Evolutionary conservation across 2,113 vertebrate species (phyloP).

Genomic region (Xiphophorus couchianus): DNA sequence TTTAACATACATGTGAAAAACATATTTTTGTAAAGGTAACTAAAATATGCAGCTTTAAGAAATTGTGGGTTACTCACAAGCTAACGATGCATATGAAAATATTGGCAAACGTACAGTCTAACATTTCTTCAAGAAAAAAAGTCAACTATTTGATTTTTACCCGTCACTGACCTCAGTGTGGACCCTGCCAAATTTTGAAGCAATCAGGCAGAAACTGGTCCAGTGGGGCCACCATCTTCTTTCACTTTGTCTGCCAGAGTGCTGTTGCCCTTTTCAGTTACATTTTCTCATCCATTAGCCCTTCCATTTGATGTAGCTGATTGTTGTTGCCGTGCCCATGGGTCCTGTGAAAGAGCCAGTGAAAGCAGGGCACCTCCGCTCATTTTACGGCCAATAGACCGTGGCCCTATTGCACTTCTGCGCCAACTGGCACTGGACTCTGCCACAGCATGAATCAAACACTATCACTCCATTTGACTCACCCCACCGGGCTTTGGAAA

Average conservation of each 20-base stretch:
- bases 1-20: too few species aligned
- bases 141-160: constrained; percentile 31
- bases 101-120: not conserved
- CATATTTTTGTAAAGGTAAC: too few species aligned
- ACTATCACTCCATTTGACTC: constrained; percentile 8
- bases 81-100: too few species aligned
- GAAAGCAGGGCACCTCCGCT: constrained; percentile 52
- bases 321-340: constrained; percentile 53
- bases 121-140: constrained; percentile 1
- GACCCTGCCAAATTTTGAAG: constrained; percentile 50
- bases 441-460: constrained; percentile 18
- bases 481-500: not conserved
- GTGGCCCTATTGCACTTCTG: constrained; percentile 26
- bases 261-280: constrained; percentile 63
- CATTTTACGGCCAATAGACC: constrained; percentile 62
- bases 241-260: constrained; percentile 36
- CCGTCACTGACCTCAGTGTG: constrained; percentile 47
- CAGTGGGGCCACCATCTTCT: constrained; percentile 26
- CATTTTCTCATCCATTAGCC: constrained; percentile 55
- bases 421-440: constrained; percentile 34
- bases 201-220: constrained; percentile 47
- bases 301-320: constrained; percentile 62
- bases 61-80: not conserved
- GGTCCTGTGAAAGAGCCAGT: constrained; percentile 47
- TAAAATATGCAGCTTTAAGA: too few species aligned